phyloP scores from a whole-genome alignment of 2,888 invertebrate genomes.

The Cosmorhoe ocellata region DNA sequence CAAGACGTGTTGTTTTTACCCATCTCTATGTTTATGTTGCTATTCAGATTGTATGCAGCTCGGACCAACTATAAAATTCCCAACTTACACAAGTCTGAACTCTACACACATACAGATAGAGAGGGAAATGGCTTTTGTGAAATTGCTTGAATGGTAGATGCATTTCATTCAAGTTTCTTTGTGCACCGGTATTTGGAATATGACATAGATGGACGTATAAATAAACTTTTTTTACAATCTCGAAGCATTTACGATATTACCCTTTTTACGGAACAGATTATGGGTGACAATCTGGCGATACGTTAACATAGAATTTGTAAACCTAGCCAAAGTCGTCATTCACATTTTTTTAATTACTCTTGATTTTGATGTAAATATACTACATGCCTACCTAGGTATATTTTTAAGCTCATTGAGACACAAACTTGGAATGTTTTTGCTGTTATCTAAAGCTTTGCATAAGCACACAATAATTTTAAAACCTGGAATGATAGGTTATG shows the following conservation, averaged over 20 bases:
- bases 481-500: no score
- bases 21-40: slow-evolving; percentile 68
- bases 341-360: no score
- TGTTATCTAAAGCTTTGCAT: no score
- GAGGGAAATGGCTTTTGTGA: slow-evolving; percentile 37
- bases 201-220: slow-evolving; percentile 51
- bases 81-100: slow-evolving; percentile 30
- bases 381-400: no score
- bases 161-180: slow-evolving; percentile 72
- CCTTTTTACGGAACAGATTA: slow-evolving; percentile 23
- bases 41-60: slow-evolving; percentile 60
- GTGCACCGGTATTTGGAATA: slow-evolving; percentile 64
- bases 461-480: no score
- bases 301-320: background rate
- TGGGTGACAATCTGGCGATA: slow-evolving; percentile 5
- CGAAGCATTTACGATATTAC: slow-evolving; percentile 37
- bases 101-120: slow-evolving; percentile 27
- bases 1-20: slow-evolving; percentile 66
- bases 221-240: slow-evolving; percentile 38
- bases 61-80: slow-evolving; percentile 42
- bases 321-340: no score
- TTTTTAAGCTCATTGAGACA: no score
- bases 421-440: no score
- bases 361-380: no score
- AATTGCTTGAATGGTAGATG: slow-evolving; percentile 56